Evolutionary conservation across 2,888 invertebrate species (phyloP).

Genomic region (Eupsilia transversa): DNA sequence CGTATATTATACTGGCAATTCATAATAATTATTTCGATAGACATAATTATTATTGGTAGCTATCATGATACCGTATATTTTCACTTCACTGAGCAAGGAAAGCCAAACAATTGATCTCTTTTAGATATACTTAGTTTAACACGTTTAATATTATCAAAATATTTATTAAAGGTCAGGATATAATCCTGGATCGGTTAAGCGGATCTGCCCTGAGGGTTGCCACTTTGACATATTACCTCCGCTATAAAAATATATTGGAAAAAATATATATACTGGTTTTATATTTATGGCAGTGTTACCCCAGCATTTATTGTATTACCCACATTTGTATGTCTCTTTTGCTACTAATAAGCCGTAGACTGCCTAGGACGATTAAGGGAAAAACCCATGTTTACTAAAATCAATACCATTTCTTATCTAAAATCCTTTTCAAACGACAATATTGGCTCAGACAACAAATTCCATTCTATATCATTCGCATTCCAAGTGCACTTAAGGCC

Average conservation of each 20-base stretch:
- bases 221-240: not conserved
- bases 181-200: slow-evolving; percentile 36
- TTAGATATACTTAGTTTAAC: slow-evolving; percentile 22
- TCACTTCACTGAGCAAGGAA: slow-evolving; percentile 18
- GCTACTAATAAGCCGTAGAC: not conserved
- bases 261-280: not conserved
- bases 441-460: slow-evolving; percentile 14
- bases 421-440: not conserved
- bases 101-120: slow-evolving; percentile 44
- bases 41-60: slow-evolving; percentile 24
- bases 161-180: slow-evolving; percentile 28
- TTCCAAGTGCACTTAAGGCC: slow-evolving; percentile 22
- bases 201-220: slow-evolving; percentile 15
- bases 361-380: slow-evolving; percentile 2
- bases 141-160: slow-evolving; percentile 37
- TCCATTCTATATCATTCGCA: slow-evolving; percentile 14
- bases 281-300: slow-evolving; percentile 2
- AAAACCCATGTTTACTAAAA: slow-evolving; percentile 10
- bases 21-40: slow-evolving; percentile 48
- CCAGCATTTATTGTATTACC: not conserved
- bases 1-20: slow-evolving; percentile 31
- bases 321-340: not conserved
- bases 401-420: slow-evolving; percentile 14
- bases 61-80: slow-evolving; percentile 27
- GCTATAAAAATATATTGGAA: not conserved